Conservation (phyloP, 2,797 vertebrate genomes). For the Eremophila alpestris region DNA sequence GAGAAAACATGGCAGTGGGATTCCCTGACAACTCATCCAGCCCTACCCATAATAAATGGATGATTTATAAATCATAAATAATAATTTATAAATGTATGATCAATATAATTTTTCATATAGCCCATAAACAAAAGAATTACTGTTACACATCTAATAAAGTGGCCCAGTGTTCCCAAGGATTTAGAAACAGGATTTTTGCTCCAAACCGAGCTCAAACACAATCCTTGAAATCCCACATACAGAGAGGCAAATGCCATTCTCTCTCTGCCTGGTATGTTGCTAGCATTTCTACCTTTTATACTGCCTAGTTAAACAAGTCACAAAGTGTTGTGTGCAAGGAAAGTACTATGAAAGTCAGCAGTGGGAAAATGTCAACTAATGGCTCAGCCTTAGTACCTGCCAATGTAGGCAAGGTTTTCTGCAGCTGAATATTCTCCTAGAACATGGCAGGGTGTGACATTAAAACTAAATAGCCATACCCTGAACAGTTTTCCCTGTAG, state of each 20-base stretch:
- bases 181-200: background rate
- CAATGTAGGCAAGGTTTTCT: background rate
- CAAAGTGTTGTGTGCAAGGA: background rate
- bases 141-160: background rate
- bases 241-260: background rate
- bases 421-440: background rate
- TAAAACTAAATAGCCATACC: background rate
- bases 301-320: background rate
- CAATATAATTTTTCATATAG: background rate
- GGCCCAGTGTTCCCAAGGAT: background rate
- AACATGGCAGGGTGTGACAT: background rate
- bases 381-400: background rate
- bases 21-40: background rate
- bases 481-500: background rate
- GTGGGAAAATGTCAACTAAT: background rate
- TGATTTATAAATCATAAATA: no score
- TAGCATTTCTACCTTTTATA: background rate
- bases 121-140: background rate
- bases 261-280: background rate
- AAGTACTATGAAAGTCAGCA: background rate
- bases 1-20: background rate
- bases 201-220: background rate
- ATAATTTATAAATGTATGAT: accelerated
- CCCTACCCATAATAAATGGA: background rate
- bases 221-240: accelerated